Percentiles rank a stretch among this genome's conserved stretches.
phyloP scores from a whole-genome alignment of 1,140 invertebrate species.

The Periplaneta americana region DNA sequence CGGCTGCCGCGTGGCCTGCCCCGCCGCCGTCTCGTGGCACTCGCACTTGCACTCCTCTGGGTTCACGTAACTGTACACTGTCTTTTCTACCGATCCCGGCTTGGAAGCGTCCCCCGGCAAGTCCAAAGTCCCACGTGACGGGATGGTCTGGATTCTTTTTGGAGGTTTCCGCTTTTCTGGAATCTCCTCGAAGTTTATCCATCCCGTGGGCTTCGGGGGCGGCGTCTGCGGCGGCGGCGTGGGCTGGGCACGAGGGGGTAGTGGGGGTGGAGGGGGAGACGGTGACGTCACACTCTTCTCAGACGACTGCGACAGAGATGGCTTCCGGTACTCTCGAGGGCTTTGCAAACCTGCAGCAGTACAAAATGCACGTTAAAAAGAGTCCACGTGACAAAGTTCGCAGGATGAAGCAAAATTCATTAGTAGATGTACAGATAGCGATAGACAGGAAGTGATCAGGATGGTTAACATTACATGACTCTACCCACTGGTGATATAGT shows the following conservation, averaged over 20 bases:
- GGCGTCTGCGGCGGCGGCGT: constrained; percentile 11
- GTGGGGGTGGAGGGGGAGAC: constrained; percentile 17
- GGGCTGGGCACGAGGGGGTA: constrained; percentile 15
- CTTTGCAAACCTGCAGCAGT: constrained; percentile 31
- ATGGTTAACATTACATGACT: too few species aligned
- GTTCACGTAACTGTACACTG: constrained; percentile 66
- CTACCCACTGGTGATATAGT: too few species aligned
- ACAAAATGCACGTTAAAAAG: too few species aligned
- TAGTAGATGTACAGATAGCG: too few species aligned
- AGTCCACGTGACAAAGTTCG: too few species aligned
- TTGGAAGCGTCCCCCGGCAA: background rate
- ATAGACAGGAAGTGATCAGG: too few species aligned
- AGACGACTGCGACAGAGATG: background rate
- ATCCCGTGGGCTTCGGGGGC: constrained; percentile 30
- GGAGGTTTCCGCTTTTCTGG: constrained; percentile 71
- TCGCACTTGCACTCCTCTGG: constrained; percentile 79
- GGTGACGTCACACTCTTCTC: constrained; percentile 17
- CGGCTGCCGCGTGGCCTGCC: too few species aligned
- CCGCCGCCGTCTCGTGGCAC: constrained; percentile 55
- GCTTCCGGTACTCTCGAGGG: constrained; percentile 31
- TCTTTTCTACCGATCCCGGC: constrained; percentile 13
- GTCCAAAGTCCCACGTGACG: constrained; percentile 26
- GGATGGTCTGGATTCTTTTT: constrained; percentile 73
- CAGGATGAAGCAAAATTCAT: too few species aligned
- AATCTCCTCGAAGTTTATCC: constrained; percentile 83